A percentile compares a stretch with the other conserved stretches of the same genome.
These are phyloP conservation scores for Drosophila pseudotakahashii DNA, from an alignment of 2,888 invertebrate species.

Conservation along the genomic window DNA sequence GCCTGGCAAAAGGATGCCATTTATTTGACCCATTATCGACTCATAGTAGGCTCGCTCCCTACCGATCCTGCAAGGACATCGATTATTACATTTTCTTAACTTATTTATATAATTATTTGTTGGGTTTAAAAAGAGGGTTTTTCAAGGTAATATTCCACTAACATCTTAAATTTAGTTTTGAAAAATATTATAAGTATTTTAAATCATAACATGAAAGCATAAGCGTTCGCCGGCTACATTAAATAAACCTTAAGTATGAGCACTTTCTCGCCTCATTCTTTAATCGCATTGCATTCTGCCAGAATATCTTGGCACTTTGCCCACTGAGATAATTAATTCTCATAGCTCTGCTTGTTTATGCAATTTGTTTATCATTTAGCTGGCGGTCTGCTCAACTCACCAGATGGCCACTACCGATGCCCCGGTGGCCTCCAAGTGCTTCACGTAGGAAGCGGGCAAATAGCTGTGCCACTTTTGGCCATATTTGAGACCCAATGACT, in stretches of 20 bases:
- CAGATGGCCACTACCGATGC: constrained; percentile 91
- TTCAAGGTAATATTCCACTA: no score
- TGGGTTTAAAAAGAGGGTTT: no score
- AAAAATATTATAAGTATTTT: no score
- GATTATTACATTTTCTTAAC: no score
- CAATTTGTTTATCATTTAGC: constrained; percentile 13
- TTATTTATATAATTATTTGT: background rate
- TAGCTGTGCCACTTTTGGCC: constrained; percentile 87
- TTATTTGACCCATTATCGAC: constrained; percentile 86
- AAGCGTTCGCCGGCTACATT: background rate
- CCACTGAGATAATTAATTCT: constrained; percentile 19
- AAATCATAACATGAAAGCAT: constrained; percentile 2
- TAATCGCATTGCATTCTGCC: constrained; percentile 4
- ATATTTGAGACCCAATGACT: constrained; percentile 85
- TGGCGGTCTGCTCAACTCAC: constrained; percentile 84
- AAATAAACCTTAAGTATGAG: background rate
- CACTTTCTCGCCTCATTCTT: constrained; percentile 11
- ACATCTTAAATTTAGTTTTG: no score
- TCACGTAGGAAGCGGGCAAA: constrained; percentile 85
- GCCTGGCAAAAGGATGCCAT: constrained; percentile 93
- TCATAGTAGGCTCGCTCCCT: constrained; percentile 86
- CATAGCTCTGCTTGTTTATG: background rate
- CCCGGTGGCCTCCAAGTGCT: no score
- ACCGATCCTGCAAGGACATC: constrained; percentile 85
- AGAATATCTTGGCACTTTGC: constrained; percentile 11